These are phyloP conservation scores for Hippopotamus amphibius DNA, from an alignment of 2,113 vertebrate genomes.

Conservation along the genomic window DNA sequence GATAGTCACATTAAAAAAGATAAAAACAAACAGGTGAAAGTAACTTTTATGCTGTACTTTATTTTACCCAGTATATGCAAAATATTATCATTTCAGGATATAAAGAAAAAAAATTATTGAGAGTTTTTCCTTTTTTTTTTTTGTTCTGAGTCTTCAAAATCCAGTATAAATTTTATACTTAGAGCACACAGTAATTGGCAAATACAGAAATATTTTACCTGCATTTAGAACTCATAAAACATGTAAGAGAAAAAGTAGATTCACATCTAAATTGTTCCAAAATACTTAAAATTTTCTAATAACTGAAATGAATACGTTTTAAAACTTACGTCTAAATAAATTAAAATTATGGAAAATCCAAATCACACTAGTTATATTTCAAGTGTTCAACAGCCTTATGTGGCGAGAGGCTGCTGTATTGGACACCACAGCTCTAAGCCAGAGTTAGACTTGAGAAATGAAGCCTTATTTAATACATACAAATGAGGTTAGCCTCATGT, in stretches of 20 bases:
- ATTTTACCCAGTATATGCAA: background rate
- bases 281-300: background rate
- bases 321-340: slow-evolving; percentile 3
- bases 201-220: slow-evolving; percentile 32
- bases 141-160: slow-evolving; percentile 3
- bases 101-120: slow-evolving; percentile 38
- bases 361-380: background rate
- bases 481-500: background rate
- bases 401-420: background rate
- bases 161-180: background rate
- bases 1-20: background rate
- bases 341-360: background rate
- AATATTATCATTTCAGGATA: background rate
- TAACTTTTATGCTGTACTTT: slow-evolving; percentile 28
- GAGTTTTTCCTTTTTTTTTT: background rate
- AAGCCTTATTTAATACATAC: background rate
- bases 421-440: background rate
- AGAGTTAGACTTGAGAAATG: background rate
- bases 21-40: background rate
- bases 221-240: slow-evolving; percentile 25
- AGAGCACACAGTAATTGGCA: background rate
- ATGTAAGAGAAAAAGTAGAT: background rate
- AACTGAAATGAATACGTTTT: background rate
- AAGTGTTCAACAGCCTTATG: background rate
- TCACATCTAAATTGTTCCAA: background rate